Evolutionary conservation across 1,140 invertebrate genomes (phyloP).

Genomic region (Mizuhopecten yessoensis): DNA sequence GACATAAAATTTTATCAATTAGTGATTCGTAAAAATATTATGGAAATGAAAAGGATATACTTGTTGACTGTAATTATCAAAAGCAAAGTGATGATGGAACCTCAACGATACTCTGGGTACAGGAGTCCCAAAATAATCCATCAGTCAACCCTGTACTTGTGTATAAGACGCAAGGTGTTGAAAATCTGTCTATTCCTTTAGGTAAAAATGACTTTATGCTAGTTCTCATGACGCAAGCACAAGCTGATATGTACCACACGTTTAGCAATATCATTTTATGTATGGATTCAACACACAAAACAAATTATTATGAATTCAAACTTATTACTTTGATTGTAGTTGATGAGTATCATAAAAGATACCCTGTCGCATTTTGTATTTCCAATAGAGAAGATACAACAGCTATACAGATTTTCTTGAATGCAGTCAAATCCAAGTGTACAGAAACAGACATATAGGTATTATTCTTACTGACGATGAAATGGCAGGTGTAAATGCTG

Average conservation of each 20-base stretch:
- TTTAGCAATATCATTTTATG: constrained; percentile 51
- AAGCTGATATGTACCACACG: constrained; percentile 44
- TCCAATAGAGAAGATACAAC: constrained; percentile 47
- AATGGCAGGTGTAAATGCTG: constrained; percentile 47
- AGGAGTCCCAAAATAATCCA: neutral
- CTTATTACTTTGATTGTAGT: constrained; percentile 42
- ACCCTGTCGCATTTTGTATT: constrained; percentile 52
- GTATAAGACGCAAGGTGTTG: constrained; percentile 41
- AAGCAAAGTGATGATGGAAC: constrained; percentile 47
- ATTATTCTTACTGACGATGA: constrained; percentile 53
- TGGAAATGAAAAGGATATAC: constrained; percentile 25
- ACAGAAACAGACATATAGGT: constrained; percentile 46
- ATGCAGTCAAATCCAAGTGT: constrained; percentile 44
- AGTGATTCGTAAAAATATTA: constrained; percentile 6
- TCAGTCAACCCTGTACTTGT: constrained; percentile 44
- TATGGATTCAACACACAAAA: constrained; percentile 52
- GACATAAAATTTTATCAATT: constrained; percentile 46
- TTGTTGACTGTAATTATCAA: constrained; percentile 16
- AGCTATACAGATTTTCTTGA: constrained; percentile 30
- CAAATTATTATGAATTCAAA: constrained; percentile 51
- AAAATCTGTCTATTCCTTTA: neutral
- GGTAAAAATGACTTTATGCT: constrained; percentile 49
- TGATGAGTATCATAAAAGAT: constrained; percentile 51
- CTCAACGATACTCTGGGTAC: constrained; percentile 42
- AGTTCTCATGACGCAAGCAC: constrained; percentile 46